phyloP scores from a whole-genome alignment of 2,888 invertebrate genomes.

The Amiota mariae region DNA sequence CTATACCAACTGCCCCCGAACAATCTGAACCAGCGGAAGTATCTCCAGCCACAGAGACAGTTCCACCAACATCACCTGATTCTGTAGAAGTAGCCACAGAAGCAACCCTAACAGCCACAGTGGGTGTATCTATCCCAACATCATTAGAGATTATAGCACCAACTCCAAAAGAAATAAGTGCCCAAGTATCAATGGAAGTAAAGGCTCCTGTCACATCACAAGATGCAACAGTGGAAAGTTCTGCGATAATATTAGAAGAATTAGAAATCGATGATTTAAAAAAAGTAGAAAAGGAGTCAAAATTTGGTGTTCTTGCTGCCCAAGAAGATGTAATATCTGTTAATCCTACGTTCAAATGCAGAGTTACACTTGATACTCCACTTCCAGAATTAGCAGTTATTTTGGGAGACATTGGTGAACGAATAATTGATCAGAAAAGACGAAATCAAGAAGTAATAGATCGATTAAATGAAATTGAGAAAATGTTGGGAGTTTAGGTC shows the following conservation, averaged over 20 bases:
- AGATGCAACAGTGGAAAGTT: slow-evolving; percentile 35
- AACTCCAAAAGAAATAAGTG: background rate
- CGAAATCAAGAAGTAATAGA: slow-evolving; percentile 58
- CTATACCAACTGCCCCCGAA: background rate
- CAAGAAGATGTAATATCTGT: background rate
- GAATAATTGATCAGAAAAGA: slow-evolving; percentile 50
- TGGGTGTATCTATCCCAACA: background rate
- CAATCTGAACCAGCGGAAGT: slow-evolving; percentile 47
- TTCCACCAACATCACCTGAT: slow-evolving; percentile 52
- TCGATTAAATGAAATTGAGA: slow-evolving; percentile 57
- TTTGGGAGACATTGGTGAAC: slow-evolving; percentile 54
- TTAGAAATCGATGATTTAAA: background rate
- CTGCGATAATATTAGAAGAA: slow-evolving; percentile 48
- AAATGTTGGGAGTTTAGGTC: slow-evolving; percentile 47
- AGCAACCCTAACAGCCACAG: background rate
- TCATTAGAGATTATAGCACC: background rate
- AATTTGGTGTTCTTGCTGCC: background rate
- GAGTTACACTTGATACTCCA: slow-evolving; percentile 1
- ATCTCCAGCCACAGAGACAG: slow-evolving; percentile 47
- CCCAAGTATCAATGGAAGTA: background rate
- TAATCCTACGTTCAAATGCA: background rate
- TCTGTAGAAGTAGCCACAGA: slow-evolving; percentile 53
- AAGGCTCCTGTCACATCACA: slow-evolving; percentile 12
- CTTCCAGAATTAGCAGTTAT: slow-evolving; percentile 5
- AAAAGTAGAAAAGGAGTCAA: background rate